A percentile compares a stretch with the other conserved stretches of the same genome.
phyloP scores from a whole-genome alignment of 2,888 invertebrate species.

The Cheilosia grossa region DNA sequence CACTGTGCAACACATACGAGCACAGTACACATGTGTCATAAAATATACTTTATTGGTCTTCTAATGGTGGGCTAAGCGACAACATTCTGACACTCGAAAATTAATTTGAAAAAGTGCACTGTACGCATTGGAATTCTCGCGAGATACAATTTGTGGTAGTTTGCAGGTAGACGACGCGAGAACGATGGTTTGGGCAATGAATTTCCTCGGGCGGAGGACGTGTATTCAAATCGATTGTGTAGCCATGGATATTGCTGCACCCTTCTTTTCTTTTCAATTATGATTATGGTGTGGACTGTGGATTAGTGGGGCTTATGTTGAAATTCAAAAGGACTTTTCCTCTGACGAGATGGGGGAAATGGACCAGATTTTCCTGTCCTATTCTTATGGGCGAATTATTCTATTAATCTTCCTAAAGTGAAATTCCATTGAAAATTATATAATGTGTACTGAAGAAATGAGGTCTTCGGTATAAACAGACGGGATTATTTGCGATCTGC shows the following conservation, averaged over 20 bases:
- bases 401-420: background rate
- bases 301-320: background rate
- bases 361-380: background rate
- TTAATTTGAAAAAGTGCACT: constrained; percentile 49
- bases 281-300: background rate
- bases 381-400: background rate
- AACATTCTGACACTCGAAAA: constrained; percentile 62
- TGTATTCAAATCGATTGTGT: constrained; percentile 32
- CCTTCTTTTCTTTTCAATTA: background rate
- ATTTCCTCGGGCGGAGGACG: constrained; percentile 30
- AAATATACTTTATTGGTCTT: constrained; percentile 61
- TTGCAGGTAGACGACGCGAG: constrained; percentile 36
- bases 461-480: background rate
- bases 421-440: background rate
- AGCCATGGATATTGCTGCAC: constrained; percentile 2
- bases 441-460: background rate
- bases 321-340: constrained; percentile 10
- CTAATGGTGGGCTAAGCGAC: constrained; percentile 61
- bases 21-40: constrained; percentile 32
- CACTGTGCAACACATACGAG: background rate
- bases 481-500: background rate
- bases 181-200: constrained; percentile 9
- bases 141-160: background rate
- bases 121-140: constrained; percentile 52
- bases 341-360: background rate